phyloP scores from a whole-genome alignment of 2,888 invertebrate species.

The Erannis defoliaria region DNA sequence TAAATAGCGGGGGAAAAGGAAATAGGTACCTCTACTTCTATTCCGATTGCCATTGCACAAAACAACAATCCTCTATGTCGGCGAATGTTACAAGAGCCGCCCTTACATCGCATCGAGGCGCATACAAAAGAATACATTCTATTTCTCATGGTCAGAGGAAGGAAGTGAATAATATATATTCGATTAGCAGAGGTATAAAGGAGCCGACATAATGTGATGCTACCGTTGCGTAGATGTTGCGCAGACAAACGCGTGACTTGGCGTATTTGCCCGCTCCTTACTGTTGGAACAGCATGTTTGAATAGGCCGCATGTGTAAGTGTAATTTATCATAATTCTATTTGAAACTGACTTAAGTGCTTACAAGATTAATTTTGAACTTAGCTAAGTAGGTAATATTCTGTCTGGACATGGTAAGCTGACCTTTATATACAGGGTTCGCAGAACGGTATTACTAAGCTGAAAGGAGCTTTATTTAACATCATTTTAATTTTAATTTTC shows the following conservation, averaged over 20 bases:
- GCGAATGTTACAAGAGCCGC: conserved; percentile 56
- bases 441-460: no score
- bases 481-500: no score
- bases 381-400: no score
- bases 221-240: conserved; percentile 56
- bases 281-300: conserved; percentile 41
- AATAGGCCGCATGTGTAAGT: conserved; percentile 32
- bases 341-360: conserved; percentile 8
- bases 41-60: conserved; percentile 39
- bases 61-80: conserved; percentile 53
- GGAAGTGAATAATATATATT: conserved; percentile 78
- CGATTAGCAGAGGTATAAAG: conserved; percentile 68
- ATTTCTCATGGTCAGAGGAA: conserved; percentile 62
- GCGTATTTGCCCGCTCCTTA: conserved; percentile 33
- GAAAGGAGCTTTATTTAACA: no score
- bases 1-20: conserved; percentile 9
- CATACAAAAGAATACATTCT: conserved; percentile 51
- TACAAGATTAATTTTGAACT: conserved; percentile 11
- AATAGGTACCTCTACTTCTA: not conserved
- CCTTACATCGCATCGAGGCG: conserved; percentile 51
- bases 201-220: conserved; percentile 51
- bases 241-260: conserved; percentile 47
- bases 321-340: conserved; percentile 13
- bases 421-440: no score
- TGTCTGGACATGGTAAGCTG: not conserved